Evolutionary conservation across 2,797 vertebrate genomes (phyloP).

Genomic region (Heterohyrax brucei): DNA sequence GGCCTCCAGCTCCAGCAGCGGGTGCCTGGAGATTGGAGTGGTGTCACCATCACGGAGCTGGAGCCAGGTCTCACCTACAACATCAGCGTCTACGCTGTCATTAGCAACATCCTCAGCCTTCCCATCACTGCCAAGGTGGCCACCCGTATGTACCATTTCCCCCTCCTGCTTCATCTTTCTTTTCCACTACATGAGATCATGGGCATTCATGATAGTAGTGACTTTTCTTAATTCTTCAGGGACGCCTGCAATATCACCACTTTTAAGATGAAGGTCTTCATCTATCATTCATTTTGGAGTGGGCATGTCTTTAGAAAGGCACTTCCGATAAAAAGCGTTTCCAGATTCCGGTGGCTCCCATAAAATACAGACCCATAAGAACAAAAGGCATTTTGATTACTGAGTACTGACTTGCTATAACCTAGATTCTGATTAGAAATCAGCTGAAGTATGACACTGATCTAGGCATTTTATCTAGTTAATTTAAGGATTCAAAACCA

Average conservation of each 20-base stretch:
- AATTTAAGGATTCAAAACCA: constrained; percentile 35
- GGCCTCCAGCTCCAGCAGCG: constrained; percentile 96
- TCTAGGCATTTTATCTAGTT: constrained; percentile 18
- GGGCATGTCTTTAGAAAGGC: background rate
- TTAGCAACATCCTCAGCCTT: constrained; percentile 94
- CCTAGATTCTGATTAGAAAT: constrained; percentile 31
- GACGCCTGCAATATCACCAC: constrained; percentile 47
- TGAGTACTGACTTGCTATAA: constrained; percentile 39
- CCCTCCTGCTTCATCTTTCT: constrained; percentile 41
- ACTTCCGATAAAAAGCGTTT: constrained; percentile 14
- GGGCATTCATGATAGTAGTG: constrained; percentile 74
- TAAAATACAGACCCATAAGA: constrained; percentile 55
- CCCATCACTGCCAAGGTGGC: constrained; percentile 94
- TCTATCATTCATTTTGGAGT: background rate
- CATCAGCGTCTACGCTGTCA: constrained; percentile 96
- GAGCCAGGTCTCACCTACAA: constrained; percentile 97
- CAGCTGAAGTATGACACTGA: constrained; percentile 20
- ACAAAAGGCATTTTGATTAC: constrained; percentile 53
- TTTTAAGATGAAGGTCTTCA: background rate
- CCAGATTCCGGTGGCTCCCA: constrained; percentile 44
- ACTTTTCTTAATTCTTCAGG: constrained; percentile 79
- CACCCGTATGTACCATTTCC: constrained; percentile 94
- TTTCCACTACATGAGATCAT: constrained; percentile 71
- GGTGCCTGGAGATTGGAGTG: constrained; percentile 95
- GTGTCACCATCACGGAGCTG: constrained; percentile 94